Conservation (phyloP, 2,797 vertebrate genomes). For the Eospalax fontanierii region DNA sequence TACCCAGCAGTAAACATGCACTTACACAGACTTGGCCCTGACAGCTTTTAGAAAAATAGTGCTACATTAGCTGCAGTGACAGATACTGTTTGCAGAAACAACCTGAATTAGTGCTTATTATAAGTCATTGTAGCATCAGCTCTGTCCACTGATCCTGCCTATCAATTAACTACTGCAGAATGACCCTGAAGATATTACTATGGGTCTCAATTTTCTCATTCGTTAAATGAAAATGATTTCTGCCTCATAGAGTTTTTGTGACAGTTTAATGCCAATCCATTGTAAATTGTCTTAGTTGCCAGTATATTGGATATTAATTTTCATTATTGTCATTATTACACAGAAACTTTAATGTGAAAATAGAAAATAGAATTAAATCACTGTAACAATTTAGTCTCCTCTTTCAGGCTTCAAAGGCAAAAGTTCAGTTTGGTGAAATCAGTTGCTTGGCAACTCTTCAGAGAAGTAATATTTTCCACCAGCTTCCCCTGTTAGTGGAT, state of each 20-base stretch:
- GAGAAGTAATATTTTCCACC: conserved; percentile 52
- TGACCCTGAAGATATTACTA: neutral
- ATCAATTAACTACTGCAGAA: conserved; percentile 10
- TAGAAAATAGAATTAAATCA: conserved; percentile 60
- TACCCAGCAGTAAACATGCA: conserved; percentile 24
- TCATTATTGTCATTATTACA: conserved; percentile 36
- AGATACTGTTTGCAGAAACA: conserved; percentile 11
- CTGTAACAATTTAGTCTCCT: conserved; percentile 47
- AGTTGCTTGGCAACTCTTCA: conserved; percentile 71
- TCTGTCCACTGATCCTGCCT: conserved; percentile 29
- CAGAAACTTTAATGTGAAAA: conserved; percentile 47
- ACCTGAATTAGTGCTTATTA: neutral
- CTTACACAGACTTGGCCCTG: conserved; percentile 7
- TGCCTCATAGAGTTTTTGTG: conserved; percentile 39
- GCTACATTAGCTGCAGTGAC: conserved; percentile 41
- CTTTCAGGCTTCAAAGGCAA: conserved; percentile 62
- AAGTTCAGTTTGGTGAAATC: conserved; percentile 56
- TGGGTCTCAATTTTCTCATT: conserved; percentile 58
- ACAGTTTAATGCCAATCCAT: conserved; percentile 41
- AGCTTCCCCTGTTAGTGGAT: conserved; percentile 39
- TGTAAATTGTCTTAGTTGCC: conserved; percentile 39
- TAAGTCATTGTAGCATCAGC: neutral
- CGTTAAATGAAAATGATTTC: conserved; percentile 55
- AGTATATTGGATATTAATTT: conserved; percentile 55
- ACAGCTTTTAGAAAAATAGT: conserved; percentile 18